Evolutionary conservation across 92 coral and sea anemone genomes (phyloP).

Genomic region (Zoanthus solanderi): DNA sequence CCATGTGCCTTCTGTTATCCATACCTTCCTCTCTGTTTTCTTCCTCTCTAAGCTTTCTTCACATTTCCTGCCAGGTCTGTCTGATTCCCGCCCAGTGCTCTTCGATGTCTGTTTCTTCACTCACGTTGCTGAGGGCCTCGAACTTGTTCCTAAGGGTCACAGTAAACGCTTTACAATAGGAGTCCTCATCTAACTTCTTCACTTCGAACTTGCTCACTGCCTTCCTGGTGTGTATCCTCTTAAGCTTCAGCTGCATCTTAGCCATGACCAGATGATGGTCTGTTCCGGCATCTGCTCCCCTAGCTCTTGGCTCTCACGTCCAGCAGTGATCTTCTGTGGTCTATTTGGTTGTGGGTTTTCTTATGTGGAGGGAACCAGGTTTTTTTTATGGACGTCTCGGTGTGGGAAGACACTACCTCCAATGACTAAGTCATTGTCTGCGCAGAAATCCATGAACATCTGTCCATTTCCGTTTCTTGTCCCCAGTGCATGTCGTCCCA

Average conservation of each 20-base stretch:
- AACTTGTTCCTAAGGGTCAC: neutral
- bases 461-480: neutral
- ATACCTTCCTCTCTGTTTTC: no score
- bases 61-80: neutral
- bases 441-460: neutral
- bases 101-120: neutral
- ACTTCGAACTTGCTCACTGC: neutral
- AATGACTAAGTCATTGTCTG: neutral
- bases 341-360: neutral
- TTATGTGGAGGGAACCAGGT: neutral
- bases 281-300: neutral
- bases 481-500: neutral
- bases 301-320: neutral
- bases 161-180: neutral
- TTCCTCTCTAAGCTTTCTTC: neutral
- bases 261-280: conserved; percentile 13
- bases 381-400: no score
- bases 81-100: neutral
- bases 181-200: neutral
- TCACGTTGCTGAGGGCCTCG: neutral
- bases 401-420: neutral
- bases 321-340: conserved; percentile 12
- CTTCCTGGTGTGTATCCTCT: conserved; percentile 4
- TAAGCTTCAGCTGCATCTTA: neutral
- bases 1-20: neutral